These are phyloP conservation scores for Scaptomyza pallida DNA, from an alignment of 1,140 invertebrate species.

Conservation along the genomic window DNA sequence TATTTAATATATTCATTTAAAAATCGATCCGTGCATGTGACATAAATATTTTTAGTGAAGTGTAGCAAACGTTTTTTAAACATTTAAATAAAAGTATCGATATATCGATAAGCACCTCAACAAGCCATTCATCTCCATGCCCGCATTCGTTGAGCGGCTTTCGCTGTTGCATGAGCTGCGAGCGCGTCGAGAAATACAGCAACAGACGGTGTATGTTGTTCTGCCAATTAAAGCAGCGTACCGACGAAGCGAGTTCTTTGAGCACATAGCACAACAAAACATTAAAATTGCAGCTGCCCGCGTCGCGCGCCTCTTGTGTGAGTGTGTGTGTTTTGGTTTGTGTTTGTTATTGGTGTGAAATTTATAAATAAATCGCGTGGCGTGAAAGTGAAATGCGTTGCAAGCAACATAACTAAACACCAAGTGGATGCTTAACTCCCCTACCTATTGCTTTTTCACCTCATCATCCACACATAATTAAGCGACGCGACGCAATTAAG, in stretches of 20 bases:
- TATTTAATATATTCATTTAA: too few species aligned
- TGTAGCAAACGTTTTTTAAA: neutral
- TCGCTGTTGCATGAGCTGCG: slow-evolving; percentile 71
- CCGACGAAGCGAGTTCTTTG: slow-evolving; percentile 35
- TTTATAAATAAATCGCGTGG: slow-evolving; percentile 55
- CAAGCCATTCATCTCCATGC: slow-evolving; percentile 21
- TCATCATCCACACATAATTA: slow-evolving; percentile 17
- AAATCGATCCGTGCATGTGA: too few species aligned
- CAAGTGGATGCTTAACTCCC: slow-evolving; percentile 18
- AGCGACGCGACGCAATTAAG: slow-evolving; percentile 70
- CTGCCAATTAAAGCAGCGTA: slow-evolving; percentile 23
- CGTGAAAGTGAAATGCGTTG: slow-evolving; percentile 78
- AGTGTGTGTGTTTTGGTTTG: slow-evolving; percentile 13
- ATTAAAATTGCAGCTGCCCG: slow-evolving; percentile 66
- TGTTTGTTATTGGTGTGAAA: slow-evolving; percentile 39
- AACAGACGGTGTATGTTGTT: slow-evolving; percentile 8
- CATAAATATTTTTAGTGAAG: neutral
- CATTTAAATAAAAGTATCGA: slow-evolving; percentile 13
- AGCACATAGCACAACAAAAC: slow-evolving; percentile 39
- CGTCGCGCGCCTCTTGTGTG: slow-evolving; percentile 35
- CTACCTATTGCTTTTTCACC: too few species aligned
- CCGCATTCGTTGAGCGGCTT: slow-evolving; percentile 74
- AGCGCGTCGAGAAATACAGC: slow-evolving; percentile 37
- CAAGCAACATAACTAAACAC: slow-evolving; percentile 43
- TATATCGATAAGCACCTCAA: slow-evolving; percentile 5